phyloP scores from a whole-genome alignment of 2,888 invertebrate genomes.

The Eupithecia pulchellata region DNA sequence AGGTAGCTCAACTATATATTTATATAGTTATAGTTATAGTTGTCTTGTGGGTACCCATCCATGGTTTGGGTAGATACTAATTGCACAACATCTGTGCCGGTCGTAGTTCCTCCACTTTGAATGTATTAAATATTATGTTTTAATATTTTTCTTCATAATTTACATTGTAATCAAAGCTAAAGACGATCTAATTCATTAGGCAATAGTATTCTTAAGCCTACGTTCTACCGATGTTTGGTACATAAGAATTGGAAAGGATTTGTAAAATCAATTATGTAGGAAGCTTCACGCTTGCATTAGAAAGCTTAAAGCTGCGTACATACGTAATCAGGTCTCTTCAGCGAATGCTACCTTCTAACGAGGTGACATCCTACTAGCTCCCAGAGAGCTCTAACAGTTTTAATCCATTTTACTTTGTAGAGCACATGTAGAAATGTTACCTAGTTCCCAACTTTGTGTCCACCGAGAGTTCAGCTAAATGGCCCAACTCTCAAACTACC shows the following conservation, averaged over 20 bases:
- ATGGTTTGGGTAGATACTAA: not conserved
- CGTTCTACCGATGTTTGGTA: not conserved
- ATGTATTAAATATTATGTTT: not conserved
- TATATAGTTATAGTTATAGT: too few relatives aligned
- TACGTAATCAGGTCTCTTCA: constrained; percentile 3
- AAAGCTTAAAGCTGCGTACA: not conserved
- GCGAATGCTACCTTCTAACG: not conserved
- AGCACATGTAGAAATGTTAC: constrained; percentile 3
- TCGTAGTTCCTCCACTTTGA: not conserved
- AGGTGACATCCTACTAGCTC: not conserved
- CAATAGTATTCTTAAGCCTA: not conserved
- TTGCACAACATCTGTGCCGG: not conserved
- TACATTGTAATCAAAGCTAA: not conserved
- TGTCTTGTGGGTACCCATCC: too few relatives aligned
- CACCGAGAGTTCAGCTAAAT: constrained; percentile 4
- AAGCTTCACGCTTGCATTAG: not conserved
- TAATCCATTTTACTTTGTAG: constrained; percentile 11
- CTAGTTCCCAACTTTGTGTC: constrained; percentile 10
- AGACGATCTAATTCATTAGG: not conserved
- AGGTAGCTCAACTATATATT: too few relatives aligned
- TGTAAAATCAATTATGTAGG: not conserved
- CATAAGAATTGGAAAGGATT: not conserved
- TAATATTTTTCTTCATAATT: not conserved
- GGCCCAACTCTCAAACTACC: constrained; percentile 6
- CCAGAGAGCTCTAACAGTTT: not conserved